Conservation (phyloP, 2,797 vertebrate species). For the Manis crassicaudata region DNA sequence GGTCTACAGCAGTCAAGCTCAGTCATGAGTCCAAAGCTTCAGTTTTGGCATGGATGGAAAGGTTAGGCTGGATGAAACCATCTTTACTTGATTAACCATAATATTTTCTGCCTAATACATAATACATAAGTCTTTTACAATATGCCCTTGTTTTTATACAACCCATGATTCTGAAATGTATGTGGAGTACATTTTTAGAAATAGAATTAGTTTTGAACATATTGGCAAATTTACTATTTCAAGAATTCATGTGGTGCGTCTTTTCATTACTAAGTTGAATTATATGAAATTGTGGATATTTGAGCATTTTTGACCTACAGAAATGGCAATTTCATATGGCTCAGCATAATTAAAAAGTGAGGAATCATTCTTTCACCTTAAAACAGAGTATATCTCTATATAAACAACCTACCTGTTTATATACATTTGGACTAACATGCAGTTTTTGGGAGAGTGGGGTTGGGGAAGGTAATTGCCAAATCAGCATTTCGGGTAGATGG, state of each 20-base stretch:
- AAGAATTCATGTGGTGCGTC: conserved; percentile 23
- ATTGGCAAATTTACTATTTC: conserved; percentile 43
- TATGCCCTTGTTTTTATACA: conserved; percentile 50
- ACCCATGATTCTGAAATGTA: conserved; percentile 26
- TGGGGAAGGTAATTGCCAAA: neutral
- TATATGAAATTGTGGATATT: conserved; percentile 1
- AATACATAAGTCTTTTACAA: conserved; percentile 46
- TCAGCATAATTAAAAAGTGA: conserved; percentile 36
- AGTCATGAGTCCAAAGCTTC: conserved; percentile 55
- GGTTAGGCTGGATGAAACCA: conserved; percentile 42
- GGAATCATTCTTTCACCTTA: conserved; percentile 11
- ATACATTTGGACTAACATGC: neutral
- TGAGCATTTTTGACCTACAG: conserved; percentile 8
- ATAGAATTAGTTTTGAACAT: conserved; percentile 36
- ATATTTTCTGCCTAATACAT: conserved; percentile 45
- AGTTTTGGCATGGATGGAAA: conserved; percentile 63
- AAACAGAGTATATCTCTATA: neutral
- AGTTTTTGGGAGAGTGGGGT: neutral
- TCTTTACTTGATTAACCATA: conserved; percentile 43
- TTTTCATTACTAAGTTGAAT: conserved; percentile 40
- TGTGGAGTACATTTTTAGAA: conserved; percentile 34
- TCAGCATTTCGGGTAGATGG: conserved; percentile 46
- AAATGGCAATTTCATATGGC: conserved; percentile 32
- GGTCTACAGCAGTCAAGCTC: conserved; percentile 33
- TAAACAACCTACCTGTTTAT: conserved; percentile 34